These are phyloP conservation scores for Anthonomus grandis DNA, from an alignment of 1,140 invertebrate genomes.

Conservation along the genomic window DNA sequence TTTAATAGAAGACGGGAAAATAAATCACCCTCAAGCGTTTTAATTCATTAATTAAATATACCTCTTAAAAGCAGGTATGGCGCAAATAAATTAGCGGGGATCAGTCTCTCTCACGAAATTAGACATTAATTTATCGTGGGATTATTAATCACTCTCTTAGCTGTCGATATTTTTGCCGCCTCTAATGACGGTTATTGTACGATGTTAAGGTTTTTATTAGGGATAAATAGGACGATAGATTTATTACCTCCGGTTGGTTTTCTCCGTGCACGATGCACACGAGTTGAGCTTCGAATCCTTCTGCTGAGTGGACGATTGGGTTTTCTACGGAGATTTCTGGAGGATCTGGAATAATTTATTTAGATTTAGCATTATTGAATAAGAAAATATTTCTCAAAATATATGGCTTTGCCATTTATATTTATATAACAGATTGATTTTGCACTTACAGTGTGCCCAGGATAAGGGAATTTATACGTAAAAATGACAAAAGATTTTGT, in stretches of 20 bases:
- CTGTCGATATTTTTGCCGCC: neutral
- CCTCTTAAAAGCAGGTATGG: neutral
- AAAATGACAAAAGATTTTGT: no score
- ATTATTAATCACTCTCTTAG: neutral
- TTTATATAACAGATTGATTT: no score
- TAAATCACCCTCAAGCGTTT: slow-evolving; percentile 14
- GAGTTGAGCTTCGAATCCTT: slow-evolving; percentile 63
- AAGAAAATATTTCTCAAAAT: no score
- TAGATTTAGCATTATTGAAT: no score
- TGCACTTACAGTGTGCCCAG: no score
- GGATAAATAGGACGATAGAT: no score
- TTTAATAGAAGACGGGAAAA: slow-evolving; percentile 13
- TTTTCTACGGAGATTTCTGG: slow-evolving; percentile 64
- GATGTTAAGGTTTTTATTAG: no score
- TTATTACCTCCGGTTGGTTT: slow-evolving; percentile 60
- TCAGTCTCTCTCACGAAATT: neutral
- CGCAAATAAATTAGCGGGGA: slow-evolving; percentile 10
- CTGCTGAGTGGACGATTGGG: slow-evolving; percentile 61
- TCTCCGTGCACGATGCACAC: slow-evolving; percentile 67
- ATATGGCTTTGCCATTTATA: no score
- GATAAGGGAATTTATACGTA: no score
- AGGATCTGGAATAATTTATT: slow-evolving; percentile 49
- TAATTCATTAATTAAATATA: slow-evolving; percentile 22
- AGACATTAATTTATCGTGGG: neutral
- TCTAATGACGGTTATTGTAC: no score